Percentiles rank a stretch among this genome's conserved stretches.
Evolutionary conservation across 1,140 invertebrate species (phyloP).

Genomic region (Diorhabda sublineata): DNA sequence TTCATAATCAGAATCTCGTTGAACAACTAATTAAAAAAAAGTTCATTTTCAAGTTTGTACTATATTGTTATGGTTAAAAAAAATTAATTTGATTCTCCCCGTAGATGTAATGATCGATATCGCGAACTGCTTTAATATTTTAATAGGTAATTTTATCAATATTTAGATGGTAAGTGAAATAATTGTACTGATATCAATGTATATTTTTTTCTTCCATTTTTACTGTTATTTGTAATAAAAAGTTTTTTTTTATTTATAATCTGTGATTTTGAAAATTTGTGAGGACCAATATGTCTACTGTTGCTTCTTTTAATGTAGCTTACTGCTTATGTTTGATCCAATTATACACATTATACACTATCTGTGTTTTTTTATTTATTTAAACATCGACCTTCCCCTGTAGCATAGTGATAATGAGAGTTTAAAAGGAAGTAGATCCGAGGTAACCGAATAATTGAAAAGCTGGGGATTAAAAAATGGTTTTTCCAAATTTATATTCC

Average conservation of each 20-base stretch:
- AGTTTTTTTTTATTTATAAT: constrained; percentile 18
- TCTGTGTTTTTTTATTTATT: too few relatives aligned
- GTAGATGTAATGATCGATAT: constrained; percentile 8
- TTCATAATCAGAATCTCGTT: background rate
- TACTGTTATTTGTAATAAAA: constrained; percentile 9
- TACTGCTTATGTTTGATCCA: constrained; percentile 12
- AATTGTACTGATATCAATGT: constrained; percentile 25
- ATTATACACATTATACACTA: background rate
- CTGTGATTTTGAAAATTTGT: constrained; percentile 21
- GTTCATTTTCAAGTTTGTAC: background rate
- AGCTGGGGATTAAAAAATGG: too few relatives aligned
- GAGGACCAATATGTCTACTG: constrained; percentile 12
- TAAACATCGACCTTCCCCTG: too few relatives aligned
- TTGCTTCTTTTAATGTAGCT: constrained; percentile 17
- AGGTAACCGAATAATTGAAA: too few relatives aligned
- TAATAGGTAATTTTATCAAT: constrained; percentile 21
- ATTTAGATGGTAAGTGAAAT: constrained; percentile 9
- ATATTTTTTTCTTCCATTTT: constrained; percentile 24
- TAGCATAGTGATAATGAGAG: too few relatives aligned
- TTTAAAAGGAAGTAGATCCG: too few relatives aligned
- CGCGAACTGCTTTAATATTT: constrained; percentile 25
- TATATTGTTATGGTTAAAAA: background rate
- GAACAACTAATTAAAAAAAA: background rate
- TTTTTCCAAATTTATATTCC: too few relatives aligned
- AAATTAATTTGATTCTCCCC: background rate